Conservation (phyloP, 2,888 invertebrate species). For the Drosophila acutilabella region DNA sequence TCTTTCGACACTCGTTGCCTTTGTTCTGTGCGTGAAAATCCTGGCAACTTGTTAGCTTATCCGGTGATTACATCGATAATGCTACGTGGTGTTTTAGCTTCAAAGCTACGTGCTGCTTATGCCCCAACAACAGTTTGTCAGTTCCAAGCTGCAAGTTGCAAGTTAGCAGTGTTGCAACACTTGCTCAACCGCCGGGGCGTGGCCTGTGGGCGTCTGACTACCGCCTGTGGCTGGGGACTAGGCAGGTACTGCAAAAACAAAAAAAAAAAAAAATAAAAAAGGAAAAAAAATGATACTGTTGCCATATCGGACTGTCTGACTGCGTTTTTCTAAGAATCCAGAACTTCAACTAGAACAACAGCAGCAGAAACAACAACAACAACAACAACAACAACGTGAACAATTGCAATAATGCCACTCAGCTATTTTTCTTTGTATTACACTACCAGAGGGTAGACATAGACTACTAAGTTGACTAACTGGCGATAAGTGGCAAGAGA, state of each 20-base stretch:
- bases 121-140: constrained; percentile 19
- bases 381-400: constrained; percentile 15
- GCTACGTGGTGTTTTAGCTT: constrained; percentile 83
- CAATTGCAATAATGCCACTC: constrained; percentile 38
- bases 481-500: constrained; percentile 8
- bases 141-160: constrained; percentile 18
- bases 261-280: constrained; percentile 20
- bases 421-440: constrained; percentile 55
- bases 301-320: constrained; percentile 53
- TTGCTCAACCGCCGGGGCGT: constrained; percentile 34
- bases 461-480: neutral
- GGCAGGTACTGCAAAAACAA: constrained; percentile 40
- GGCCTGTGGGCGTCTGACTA: neutral
- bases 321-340: constrained; percentile 26
- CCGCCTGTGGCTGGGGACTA: constrained; percentile 9
- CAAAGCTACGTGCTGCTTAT: constrained; percentile 75
- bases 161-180: constrained; percentile 9
- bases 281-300: constrained; percentile 58
- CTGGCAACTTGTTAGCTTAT: constrained; percentile 85
- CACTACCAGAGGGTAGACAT: constrained; percentile 8
- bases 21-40: constrained; percentile 78
- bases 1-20: constrained; percentile 1
- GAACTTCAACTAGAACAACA: constrained; percentile 24
- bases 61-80: constrained; percentile 85
- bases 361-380: constrained; percentile 15